Base-by-base conservation (phyloP, 1,140 invertebrate genomes). In the Drosophila jambulina region DNA sequence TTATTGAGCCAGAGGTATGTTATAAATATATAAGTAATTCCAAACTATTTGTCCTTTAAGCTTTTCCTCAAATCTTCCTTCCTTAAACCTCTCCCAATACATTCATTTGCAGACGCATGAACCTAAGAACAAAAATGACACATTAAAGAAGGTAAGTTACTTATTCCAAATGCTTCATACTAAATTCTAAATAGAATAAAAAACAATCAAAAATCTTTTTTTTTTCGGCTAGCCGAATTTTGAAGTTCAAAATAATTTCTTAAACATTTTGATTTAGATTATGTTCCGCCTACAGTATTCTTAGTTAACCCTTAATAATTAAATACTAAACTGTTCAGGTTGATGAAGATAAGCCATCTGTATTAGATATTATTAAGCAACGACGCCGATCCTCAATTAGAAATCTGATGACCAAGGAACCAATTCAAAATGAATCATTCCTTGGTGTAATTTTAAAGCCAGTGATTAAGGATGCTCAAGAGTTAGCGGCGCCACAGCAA, bases 381-480 rank as follows among this genome's bases (percentile, higher is more conserved):
- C 72, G 91, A 23, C 88, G 91, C 57, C 91, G 91, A 54, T 92
- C 91, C 21, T 92, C 91, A 29, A 45, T 92, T 21, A 77, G 82
- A 81, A 71, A 58, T 72, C 29, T 88, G 70, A 81, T 82, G 82
- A 92, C 78, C 36, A 92, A 92, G 70, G 86, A 93, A 79, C 91
- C 90, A 34, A 91, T 92, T 60, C 54, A 79, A 67, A 92, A 91
- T 59, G 91, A 92, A 76, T 92, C 75, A 51, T 95, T 95, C 92
- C 86, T 95, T 87, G 91, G 83, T 56, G 93, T 95, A 70, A 94
- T 95, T 92, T 94, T 95, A 74, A 95, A 95, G 92, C 95, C 95
- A 21, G 94, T 95, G 68, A 42, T 90, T 62, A 94, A 93, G 92
- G 93, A 94, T 75, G 62, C 74, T 62, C 94, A 93, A 93, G 93